Evolutionary conservation across 1,140 invertebrate species (phyloP).

Genomic region (Elymnias hypermnestra): DNA sequence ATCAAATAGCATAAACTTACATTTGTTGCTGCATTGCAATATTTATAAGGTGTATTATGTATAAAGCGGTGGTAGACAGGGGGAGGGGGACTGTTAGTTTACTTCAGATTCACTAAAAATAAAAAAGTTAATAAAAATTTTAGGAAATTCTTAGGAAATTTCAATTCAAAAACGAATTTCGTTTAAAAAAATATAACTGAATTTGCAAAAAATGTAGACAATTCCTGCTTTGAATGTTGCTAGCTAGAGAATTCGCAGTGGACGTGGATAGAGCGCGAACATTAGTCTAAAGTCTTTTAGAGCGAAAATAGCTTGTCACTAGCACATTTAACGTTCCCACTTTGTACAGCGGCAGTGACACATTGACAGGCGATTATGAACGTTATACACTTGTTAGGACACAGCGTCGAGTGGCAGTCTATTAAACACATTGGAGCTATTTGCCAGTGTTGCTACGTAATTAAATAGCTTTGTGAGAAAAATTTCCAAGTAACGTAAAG

Average conservation of each 20-base stretch:
- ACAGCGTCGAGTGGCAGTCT: slow-evolving; percentile 30
- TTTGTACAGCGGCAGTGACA: slow-evolving; percentile 39
- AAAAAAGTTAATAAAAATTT: no score
- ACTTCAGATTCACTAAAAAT: no score
- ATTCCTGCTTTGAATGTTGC: slow-evolving; percentile 34
- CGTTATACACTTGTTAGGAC: slow-evolving; percentile 41
- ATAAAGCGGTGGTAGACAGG: no score
- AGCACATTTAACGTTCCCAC: slow-evolving; percentile 33
- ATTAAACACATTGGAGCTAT: slow-evolving; percentile 39
- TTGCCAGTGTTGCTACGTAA: slow-evolving; percentile 17
- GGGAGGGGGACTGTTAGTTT: no score
- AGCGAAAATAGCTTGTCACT: slow-evolving; percentile 45
- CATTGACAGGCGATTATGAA: slow-evolving; percentile 56
- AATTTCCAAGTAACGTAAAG: not conserved
- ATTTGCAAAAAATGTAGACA: slow-evolving; percentile 26
- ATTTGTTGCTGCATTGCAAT: no score
- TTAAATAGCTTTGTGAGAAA: slow-evolving; percentile 3
- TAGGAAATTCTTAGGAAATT: no score
- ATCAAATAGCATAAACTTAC: no score
- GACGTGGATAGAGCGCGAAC: slow-evolving; percentile 49
- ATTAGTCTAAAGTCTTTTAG: slow-evolving; percentile 59
- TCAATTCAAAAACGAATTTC: no score
- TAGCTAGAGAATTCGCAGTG: slow-evolving; percentile 42
- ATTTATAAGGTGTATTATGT: no score
- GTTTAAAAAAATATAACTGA: not conserved